These are phyloP conservation scores for Chrysochloris asiatica DNA, from an alignment of 2,113 vertebrate genomes.

Conservation along the genomic window DNA sequence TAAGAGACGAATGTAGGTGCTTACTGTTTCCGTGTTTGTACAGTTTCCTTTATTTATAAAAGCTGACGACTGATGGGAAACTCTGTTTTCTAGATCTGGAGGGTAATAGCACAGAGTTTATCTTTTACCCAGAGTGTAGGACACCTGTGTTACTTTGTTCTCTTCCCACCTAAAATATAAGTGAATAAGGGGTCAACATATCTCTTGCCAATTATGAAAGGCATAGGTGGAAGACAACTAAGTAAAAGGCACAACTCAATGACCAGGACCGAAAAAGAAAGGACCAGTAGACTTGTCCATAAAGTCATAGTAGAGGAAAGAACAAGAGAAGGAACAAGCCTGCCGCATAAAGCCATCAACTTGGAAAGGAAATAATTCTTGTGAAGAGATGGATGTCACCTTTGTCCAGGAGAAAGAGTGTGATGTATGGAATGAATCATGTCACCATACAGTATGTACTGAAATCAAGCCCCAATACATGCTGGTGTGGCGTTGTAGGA, in stretches of 20 bases:
- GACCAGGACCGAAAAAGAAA: background rate
- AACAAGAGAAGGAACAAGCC: background rate
- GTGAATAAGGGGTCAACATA: background rate
- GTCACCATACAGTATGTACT: background rate
- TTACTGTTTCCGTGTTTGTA: background rate
- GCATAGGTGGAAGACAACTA: background rate
- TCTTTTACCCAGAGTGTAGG: background rate
- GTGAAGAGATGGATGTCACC: background rate
- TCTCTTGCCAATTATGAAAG: background rate
- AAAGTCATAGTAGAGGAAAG: background rate
- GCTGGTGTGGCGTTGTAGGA: too few species aligned
- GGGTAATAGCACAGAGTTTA: background rate
- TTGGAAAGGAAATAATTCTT: background rate
- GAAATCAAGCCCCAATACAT: too few species aligned
- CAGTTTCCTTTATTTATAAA: background rate
- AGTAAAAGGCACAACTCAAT: background rate
- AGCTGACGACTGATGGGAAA: background rate
- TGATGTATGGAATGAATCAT: background rate
- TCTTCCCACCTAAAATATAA: background rate
- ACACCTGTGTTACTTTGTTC: background rate
- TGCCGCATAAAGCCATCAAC: background rate
- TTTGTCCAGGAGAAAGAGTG: background rate
- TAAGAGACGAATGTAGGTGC: background rate
- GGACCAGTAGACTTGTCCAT: background rate
- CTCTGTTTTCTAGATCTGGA: background rate